Evolutionary conservation across 1,140 invertebrate genomes (phyloP).

Genomic region (Stegodyphus mimosarum): DNA sequence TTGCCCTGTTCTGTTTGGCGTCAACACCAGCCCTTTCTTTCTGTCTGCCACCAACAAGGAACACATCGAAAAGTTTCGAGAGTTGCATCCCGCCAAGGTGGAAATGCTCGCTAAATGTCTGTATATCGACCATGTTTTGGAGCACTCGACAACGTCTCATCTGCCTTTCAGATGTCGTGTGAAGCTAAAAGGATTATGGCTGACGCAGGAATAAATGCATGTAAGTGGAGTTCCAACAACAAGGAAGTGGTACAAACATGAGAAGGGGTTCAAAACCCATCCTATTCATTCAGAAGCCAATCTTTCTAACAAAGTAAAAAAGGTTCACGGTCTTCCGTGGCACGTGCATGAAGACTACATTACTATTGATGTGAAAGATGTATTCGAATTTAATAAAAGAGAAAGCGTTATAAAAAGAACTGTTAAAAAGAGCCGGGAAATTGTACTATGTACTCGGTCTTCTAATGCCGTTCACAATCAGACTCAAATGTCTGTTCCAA

Average conservation of each 20-base stretch:
- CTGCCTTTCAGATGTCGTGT: constrained; percentile 11
- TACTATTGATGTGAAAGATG: too few relatives aligned
- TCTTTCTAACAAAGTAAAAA: not conserved
- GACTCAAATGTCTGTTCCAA: not conserved
- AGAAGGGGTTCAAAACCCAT: not conserved
- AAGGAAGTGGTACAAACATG: not conserved
- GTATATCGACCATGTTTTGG: not conserved
- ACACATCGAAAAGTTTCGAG: too few relatives aligned
- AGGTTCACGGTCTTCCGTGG: constrained; percentile 7
- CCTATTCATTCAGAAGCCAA: constrained; percentile 1
- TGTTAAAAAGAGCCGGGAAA: not conserved
- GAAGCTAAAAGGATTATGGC: too few relatives aligned
- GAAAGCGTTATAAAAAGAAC: too few relatives aligned
- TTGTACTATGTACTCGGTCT: not conserved
- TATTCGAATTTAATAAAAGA: too few relatives aligned
- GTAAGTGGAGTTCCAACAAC: constrained; percentile 15
- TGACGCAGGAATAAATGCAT: not conserved
- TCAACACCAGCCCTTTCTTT: too few relatives aligned
- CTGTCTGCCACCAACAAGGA: too few relatives aligned
- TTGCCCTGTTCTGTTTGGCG: too few relatives aligned
- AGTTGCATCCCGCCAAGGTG: too few relatives aligned
- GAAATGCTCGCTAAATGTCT: too few relatives aligned
- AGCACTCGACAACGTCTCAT: constrained; percentile 1
- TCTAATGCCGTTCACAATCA: too few relatives aligned
- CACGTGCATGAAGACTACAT: not conserved